phyloP scores from a whole-genome alignment of 2,888 invertebrate genomes.

The Amphipoea oculea region DNA sequence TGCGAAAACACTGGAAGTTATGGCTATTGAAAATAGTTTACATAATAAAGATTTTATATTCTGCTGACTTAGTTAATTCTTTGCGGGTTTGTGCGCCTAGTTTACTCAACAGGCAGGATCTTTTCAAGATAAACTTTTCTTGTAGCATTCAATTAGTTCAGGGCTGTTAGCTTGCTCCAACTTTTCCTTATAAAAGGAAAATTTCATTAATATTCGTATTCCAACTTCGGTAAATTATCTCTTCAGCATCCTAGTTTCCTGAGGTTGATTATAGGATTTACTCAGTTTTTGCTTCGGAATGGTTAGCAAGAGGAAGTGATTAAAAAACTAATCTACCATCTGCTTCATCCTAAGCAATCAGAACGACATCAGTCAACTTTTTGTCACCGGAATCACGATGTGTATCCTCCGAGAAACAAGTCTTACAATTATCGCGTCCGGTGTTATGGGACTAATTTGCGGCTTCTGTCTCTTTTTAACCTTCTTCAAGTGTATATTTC shows the following conservation, averaged over 20 bases:
- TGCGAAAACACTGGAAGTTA: slow-evolving; percentile 4
- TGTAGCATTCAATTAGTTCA: slow-evolving; percentile 49
- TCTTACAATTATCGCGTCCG: slow-evolving; percentile 66
- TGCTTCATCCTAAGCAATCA: slow-evolving; percentile 51
- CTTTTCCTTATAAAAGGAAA: slow-evolving; percentile 36
- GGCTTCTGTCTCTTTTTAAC: slow-evolving; percentile 34
- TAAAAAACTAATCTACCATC: slow-evolving; percentile 46
- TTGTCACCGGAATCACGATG: slow-evolving; percentile 56
- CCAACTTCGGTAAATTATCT: slow-evolving; percentile 44
- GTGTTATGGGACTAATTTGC: slow-evolving; percentile 51
- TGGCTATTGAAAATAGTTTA: slow-evolving; percentile 3
- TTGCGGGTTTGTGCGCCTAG: slow-evolving; percentile 8
- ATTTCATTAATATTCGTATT: slow-evolving; percentile 41
- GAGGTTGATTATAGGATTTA: slow-evolving; percentile 33
- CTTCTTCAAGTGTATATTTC: slow-evolving; percentile 2
- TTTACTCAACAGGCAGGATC: slow-evolving; percentile 40
- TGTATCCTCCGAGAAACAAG: slow-evolving; percentile 59
- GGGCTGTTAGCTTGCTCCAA: slow-evolving; percentile 22
- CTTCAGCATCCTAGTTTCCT: slow-evolving; percentile 30
- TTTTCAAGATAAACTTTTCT: slow-evolving; percentile 39
- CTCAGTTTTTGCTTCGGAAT: slow-evolving; percentile 34
- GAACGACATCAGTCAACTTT: slow-evolving; percentile 56
- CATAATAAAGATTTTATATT: slow-evolving; percentile 10
- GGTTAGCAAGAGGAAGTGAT: slow-evolving; percentile 52
- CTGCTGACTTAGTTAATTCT: slow-evolving; percentile 1